Base-by-base conservation (phyloP, 2,888 invertebrate genomes). In the Eupeodes latifasciatus region DNA sequence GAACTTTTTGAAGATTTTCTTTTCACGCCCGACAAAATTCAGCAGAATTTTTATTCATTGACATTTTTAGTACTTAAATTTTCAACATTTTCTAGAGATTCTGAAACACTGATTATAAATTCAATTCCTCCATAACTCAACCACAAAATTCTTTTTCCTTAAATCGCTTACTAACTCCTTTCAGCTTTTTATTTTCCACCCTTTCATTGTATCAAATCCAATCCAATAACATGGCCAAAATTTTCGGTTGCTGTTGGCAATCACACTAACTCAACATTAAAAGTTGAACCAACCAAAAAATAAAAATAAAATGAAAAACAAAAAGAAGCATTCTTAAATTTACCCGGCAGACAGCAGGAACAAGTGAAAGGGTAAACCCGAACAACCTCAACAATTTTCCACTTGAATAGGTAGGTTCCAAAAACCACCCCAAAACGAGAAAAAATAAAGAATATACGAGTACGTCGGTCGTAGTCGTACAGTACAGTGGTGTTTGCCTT, bases 341-440 rank as follows among this genome's bases (percentile, higher is more conserved):
- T 16, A 69, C 53, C 36, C 53, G 53, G 53, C 53, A 69, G 69
- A 53, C 69, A 69, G 53, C 36, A 27, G 27, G 47, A 57, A 72
- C 71, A 72, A 57, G 55, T 44, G 76, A 80, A 76, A 69, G 76
- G 81, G 71, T 80, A 76, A 75, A 59, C 57, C 64, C 64, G 34
- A 53, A 66, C 76, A 85, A 67, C 85, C 72, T 61, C 72, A 27
- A 85, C 75, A 64, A 71, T 77, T 85, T 77, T 81, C 61, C 71
- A 61, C 59, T 71, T 81, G 61, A 85, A 77, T 72, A 27, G 72
- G 44, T 57, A 67, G 67, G 53, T 69, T 69, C 6, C 11, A 27
- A 27, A 27, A 27, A 27, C 16, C 40, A 27, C 34, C 57, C 57
- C 49, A n/a, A 14, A 34, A 67, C 51, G 51, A 53, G 4, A 34